Base-by-base conservation (phyloP, 2,888 invertebrate genomes). In the Ophion ellenae region DNA sequence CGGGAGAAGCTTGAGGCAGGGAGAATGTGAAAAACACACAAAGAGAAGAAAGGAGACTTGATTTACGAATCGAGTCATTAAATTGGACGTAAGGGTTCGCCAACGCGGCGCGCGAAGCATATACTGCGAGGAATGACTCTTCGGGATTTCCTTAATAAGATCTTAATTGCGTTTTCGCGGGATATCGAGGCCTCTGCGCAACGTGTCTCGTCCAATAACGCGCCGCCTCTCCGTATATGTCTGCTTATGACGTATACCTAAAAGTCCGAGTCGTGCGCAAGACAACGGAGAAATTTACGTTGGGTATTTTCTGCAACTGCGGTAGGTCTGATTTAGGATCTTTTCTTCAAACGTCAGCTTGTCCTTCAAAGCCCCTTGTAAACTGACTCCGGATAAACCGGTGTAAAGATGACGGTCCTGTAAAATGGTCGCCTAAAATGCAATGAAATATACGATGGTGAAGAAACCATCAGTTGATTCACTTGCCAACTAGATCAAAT, bases 31-130 rank as follows among this genome's bases (percentile, higher is more conserved):
- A 61, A 69, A 80, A 73, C 24, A 79, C 71, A 79, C 71, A 77
- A 67, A 67, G 78, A 70, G 57, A 83, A 79, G 74, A 70, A 75
- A 70, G 74, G 61, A 79, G 88, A 87, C 88, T 90, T 92, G 91
- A 92, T 92, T 91, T 91, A 92, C 91, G 89, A 90, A 89, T 89
- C 88, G 88, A 87, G 88, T 91, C 91, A 90, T 92, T 92, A 92
- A 92, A 91, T 91, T 88, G 89, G 89, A 90, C 90, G 89, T 87
- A 86, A 86, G 40, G 89, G 90, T 89, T 90, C 87, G 77, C 69
- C 81, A 76, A 83, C 63, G 71, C 66, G 59, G 64, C 73, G 67
- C 45, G 70, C 81, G 61, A 81, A 80, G 77, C 20, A 36, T 64
- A 36, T 40, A 74, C 14, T 70, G 24, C 74, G 79, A 80, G 89